Base-by-base conservation (phyloP, 2,797 vertebrate species). In the Sciurus vulgaris region DNA sequence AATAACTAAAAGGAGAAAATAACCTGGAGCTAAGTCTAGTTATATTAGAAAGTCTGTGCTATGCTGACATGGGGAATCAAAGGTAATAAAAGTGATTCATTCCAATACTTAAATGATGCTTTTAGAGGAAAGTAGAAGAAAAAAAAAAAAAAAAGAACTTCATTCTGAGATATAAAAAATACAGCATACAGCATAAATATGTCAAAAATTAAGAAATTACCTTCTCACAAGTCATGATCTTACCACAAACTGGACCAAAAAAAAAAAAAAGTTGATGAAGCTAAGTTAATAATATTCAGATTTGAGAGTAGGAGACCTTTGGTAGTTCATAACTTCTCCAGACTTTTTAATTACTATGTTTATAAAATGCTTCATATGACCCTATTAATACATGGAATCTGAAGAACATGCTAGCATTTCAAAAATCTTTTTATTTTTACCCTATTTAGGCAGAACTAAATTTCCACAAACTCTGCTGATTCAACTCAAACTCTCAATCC, bases 1-100 rank as follows among this genome's bases (percentile, higher is more conserved):
- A 91, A 61, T 10, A 81, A 72, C 33, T 54, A 24, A 38, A 85
- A 51, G 44, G 86, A 95, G 85, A 89, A 59, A 76, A 83, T 44
- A 17, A n/a, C 15, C 24, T 17, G 77, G 41, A 22, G 47, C 89
- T 96, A 67, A 65, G 76, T 86, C 47, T 61, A 54, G 1, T 67
- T 89, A 82, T 18, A 7, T 22, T 56, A 84, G 79, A 59, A 92
- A 93, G 30, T 10, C 63, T 79, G 79, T 56, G 9, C 65, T 85
- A 14, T 41, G 63, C 73, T 79, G 82, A 56, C 28, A 59, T 67
- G 6, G 56, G 90, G 35, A 78, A 72, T 17, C 4, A n/a, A 41
- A 54, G 85, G 83, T 17, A 9, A n/a, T 41, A 59, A 72, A 83
- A 74, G 30, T n/a, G 69, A 51, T 35, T 18, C n/a, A 30, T n/a